Evolutionary conservation across 2,113 vertebrate genomes (phyloP).

Genomic region (Alligator sinensis): DNA sequence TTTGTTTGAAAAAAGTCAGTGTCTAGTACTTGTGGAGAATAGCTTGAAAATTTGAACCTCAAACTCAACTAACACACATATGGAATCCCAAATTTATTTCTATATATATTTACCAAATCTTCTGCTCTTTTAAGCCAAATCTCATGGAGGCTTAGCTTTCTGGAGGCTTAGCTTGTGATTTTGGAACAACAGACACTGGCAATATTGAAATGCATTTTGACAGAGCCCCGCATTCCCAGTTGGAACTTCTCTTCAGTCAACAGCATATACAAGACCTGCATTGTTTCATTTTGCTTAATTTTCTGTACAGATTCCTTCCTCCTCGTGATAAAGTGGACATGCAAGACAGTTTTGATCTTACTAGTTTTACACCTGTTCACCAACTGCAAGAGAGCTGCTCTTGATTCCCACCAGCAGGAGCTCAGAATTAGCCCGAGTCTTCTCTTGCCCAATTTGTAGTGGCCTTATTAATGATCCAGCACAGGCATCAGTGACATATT

Average conservation of each 20-base stretch:
- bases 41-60: neutral
- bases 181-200: neutral
- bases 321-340: neutral
- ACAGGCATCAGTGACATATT: neutral
- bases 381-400: neutral
- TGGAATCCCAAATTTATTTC: neutral
- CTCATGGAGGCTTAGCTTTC: neutral
- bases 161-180: neutral
- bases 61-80: neutral
- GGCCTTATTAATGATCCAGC: neutral
- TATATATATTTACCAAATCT: neutral
- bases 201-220: neutral
- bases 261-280: neutral
- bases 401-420: neutral
- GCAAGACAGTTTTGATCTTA: neutral
- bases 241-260: neutral
- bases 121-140: neutral
- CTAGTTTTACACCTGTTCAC: neutral
- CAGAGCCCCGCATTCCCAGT: neutral
- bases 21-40: neutral
- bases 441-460: neutral
- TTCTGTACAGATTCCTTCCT: neutral
- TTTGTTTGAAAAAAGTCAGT: neutral
- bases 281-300: neutral
- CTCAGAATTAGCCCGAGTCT: neutral